These are phyloP conservation scores for Branchellion lobata DNA, from an alignment of 2,888 invertebrate genomes.

Conservation along the genomic window DNA sequence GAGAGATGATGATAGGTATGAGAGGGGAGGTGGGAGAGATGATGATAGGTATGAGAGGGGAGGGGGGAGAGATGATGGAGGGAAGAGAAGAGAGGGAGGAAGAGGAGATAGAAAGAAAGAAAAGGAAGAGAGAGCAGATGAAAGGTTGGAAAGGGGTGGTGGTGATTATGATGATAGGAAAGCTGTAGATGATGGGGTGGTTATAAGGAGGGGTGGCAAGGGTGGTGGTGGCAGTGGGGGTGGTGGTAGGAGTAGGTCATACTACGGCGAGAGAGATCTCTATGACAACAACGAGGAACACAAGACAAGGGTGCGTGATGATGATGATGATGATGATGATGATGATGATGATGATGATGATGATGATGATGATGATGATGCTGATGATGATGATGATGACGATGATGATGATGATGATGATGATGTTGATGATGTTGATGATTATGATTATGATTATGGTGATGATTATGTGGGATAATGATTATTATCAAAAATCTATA, in stretches of 20 bases:
- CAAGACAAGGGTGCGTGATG: background rate
- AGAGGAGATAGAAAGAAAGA: no score
- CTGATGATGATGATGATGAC: slow-evolving; percentile 34
- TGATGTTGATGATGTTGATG: no score
- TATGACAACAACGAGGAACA: no score
- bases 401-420: slow-evolving; percentile 1
- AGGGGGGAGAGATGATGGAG: background rate
- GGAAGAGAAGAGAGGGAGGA: background rate
- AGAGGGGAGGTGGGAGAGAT: no score
- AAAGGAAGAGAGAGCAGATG: background rate
- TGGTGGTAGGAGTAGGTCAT: background rate
- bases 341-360: slow-evolving; percentile 39
- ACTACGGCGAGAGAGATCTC: background rate
- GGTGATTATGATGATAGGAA: background rate
- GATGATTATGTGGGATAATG: no score
- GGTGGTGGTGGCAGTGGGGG: background rate
- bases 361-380: slow-evolving; percentile 37
- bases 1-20: background rate
- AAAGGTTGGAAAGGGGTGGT: background rate
- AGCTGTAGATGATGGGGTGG: background rate
- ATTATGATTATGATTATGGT: no score
- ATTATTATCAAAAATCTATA: no score
- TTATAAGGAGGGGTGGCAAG: background rate
- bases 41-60: background rate
- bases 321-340: slow-evolving; percentile 20